These are phyloP conservation scores for Diachrysia chrysitis DNA, from an alignment of 2,888 invertebrate genomes.

Conservation along the genomic window DNA sequence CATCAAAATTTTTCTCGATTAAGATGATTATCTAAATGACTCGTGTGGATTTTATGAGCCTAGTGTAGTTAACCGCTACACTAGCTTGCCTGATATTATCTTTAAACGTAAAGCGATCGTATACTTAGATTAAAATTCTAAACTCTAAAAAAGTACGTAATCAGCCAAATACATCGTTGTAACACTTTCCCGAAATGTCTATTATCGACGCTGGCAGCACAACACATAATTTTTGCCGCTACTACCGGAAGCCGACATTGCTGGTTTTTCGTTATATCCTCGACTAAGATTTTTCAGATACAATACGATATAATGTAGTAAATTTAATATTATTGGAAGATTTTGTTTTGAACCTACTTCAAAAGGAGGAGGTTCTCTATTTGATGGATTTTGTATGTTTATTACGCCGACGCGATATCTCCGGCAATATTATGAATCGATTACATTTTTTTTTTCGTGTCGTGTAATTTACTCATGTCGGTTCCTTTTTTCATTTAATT, in stretches of 20 bases:
- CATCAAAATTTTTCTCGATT: no score
- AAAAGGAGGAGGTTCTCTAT: no score
- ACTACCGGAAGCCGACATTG: background rate
- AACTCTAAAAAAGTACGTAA: background rate
- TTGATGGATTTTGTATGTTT: no score
- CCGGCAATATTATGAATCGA: no score
- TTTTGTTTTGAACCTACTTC: background rate
- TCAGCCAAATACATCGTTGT: conserved; percentile 2
- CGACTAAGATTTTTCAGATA: conserved; percentile 6
- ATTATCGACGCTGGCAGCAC: conserved; percentile 12
- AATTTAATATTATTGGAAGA: background rate
- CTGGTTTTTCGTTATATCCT: conserved; percentile 1
- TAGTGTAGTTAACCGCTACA: background rate
- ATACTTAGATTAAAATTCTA: no score
- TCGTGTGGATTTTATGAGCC: background rate
- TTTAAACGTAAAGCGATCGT: background rate
- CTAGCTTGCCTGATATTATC: background rate
- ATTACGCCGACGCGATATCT: no score
- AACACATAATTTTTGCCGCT: conserved; percentile 12
- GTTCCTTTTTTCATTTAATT: no score
- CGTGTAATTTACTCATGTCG: no score
- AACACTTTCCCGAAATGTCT: conserved; percentile 20
- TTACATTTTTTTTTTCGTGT: no score
- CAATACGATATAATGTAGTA: background rate
- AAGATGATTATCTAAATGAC: background rate